A percentile compares a stretch with the other conserved stretches of the same genome.
These are phyloP conservation scores for Aromia moschata DNA, from an alignment of 2,888 invertebrate genomes.

Conservation along the genomic window DNA sequence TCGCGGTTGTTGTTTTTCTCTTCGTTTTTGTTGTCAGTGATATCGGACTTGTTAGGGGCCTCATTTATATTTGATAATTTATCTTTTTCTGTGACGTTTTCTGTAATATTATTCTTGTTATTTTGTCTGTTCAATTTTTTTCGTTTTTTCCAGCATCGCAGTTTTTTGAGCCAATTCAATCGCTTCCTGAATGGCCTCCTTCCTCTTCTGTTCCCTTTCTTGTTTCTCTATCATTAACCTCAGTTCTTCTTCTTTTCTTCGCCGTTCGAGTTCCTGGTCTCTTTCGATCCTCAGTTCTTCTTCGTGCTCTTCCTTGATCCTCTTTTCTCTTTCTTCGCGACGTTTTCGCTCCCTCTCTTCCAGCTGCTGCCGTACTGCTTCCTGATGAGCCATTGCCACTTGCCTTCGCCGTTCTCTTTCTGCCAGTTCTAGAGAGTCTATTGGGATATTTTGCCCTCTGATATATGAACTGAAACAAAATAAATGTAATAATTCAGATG, in stretches of 20 bases:
- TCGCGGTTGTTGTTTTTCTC: slow-evolving; percentile 30
- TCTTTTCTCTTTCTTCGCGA: slow-evolving; percentile 79
- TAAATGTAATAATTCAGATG: too few relatives aligned
- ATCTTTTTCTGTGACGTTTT: slow-evolving; percentile 56
- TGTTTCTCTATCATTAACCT: slow-evolving; percentile 73
- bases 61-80: slow-evolving; percentile 27
- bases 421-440: slow-evolving; percentile 81
- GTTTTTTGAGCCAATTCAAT: slow-evolving; percentile 74
- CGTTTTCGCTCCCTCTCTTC: slow-evolving; percentile 82
- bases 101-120: slow-evolving; percentile 39
- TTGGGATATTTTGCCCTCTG: slow-evolving; percentile 85
- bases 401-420: slow-evolving; percentile 84
- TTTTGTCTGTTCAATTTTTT: slow-evolving; percentile 40
- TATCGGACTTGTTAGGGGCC: not conserved
- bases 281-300: slow-evolving; percentile 81
- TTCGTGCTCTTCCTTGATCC: slow-evolving; percentile 79
- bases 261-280: slow-evolving; percentile 76
- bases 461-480: slow-evolving; percentile 70
- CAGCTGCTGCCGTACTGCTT: slow-evolving; percentile 84
- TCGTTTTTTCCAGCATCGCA: slow-evolving; percentile 68
- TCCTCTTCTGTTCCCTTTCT: slow-evolving; percentile 75
- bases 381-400: slow-evolving; percentile 86
- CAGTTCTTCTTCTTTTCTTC: slow-evolving; percentile 78
- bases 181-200: slow-evolving; percentile 79
- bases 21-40: slow-evolving; percentile 15